Evolutionary conservation across 2,113 vertebrate species (phyloP), one percentile per base, ranked within the genome.

Genomic region (Cynopterus brachyotis): DNA sequence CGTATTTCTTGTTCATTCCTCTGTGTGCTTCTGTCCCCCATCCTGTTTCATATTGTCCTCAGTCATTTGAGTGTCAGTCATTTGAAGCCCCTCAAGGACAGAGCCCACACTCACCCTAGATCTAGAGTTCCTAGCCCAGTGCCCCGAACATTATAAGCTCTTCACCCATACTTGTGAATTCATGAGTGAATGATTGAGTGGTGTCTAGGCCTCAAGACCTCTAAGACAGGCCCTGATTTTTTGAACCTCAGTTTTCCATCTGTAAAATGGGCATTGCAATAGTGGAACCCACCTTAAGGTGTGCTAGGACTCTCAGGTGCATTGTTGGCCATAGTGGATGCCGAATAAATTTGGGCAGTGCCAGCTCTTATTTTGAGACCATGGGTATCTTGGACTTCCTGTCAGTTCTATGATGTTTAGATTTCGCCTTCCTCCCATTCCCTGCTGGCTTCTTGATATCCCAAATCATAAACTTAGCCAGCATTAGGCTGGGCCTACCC

Each of bases 261-360:
- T 82, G 3, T 85, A 76, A 85, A 76, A 22, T 88, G 30, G 81
- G 62, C 6, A 19, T 37, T 55, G 55, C 12, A 50, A 50, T 28
- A 13, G 35, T 9, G 24, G 80, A 72, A 17, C 7, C 37, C 28
- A n/a, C 28, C 16, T 15, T 30, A 60, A n/a, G 35, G 6, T 28
- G 59, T 17, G 50, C 69, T 24, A n/a, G 47, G 15, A 45, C 16
- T 62, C 60, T 55, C 66, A 37, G 45, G 35, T 1, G 1, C 15
- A 3, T 20, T 0, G 0, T 0, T 13, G 69, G 35, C 5, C n/a
- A 28, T 59, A 59, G 50, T 10, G 16, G 45, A 26, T 3, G 4
- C 42, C 47, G 6, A 0, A 16, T 35, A 50, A 2, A 19, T 20
- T 26, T 22, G 75, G n/a, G 35, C 66, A 76, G 59, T 8, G 40